Conservation (phyloP, 2,113 vertebrate species). For the Gorilla gorilla region DNA sequence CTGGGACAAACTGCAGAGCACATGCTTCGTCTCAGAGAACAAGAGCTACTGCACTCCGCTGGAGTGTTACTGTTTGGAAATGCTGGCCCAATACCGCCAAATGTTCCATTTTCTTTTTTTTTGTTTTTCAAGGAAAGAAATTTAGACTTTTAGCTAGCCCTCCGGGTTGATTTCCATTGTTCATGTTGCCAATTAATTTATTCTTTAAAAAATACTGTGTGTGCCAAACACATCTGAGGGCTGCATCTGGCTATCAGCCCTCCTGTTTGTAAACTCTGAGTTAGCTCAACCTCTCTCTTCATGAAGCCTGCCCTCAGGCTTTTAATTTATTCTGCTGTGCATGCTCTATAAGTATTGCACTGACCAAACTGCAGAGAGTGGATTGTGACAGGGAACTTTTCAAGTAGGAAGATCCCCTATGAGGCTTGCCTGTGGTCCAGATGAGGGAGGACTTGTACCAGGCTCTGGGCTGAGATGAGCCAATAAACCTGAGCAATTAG, state of each 20-base stretch:
- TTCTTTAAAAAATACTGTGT: not conserved
- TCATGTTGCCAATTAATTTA: not conserved
- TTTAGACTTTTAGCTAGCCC: not conserved
- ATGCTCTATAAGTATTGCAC: not conserved
- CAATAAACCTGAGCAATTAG: not conserved
- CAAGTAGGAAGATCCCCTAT: not conserved
- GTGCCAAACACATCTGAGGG: not conserved
- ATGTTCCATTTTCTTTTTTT: not conserved
- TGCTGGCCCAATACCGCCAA: not conserved
- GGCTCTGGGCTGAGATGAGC: not conserved
- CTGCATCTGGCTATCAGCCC: not conserved
- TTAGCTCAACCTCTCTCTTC: not conserved
- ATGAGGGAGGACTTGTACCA: not conserved
- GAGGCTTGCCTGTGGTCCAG: not conserved
- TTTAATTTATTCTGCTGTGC: not conserved
- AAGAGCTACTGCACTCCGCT: rapidly evolving
- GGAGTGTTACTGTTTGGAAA: not conserved
- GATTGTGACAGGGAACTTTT: not conserved
- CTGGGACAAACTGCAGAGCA: not conserved
- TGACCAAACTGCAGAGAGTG: not conserved
- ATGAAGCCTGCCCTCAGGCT: not conserved
- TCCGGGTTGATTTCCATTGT: not conserved
- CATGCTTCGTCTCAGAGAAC: not conserved
- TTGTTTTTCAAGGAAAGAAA: not conserved
- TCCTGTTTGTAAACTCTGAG: not conserved